Evolutionary conservation across 2,113 vertebrate species (phyloP).

Genomic region (Meleagris gallopavo): DNA sequence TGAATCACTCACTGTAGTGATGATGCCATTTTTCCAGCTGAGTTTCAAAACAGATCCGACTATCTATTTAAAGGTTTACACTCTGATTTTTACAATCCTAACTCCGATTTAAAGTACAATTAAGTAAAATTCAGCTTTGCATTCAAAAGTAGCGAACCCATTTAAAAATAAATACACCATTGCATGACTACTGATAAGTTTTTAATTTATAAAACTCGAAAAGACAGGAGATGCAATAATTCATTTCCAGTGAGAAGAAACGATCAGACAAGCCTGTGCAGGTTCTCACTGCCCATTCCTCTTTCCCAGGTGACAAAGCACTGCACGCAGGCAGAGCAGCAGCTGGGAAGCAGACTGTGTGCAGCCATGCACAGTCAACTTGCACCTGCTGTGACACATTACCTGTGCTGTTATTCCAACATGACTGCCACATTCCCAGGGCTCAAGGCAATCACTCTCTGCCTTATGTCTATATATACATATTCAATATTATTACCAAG

Average conservation of each 20-base stretch:
- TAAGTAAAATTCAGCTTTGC: neutral
- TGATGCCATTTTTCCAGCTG: constrained; percentile 32
- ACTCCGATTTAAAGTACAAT: neutral
- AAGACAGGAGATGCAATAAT: neutral
- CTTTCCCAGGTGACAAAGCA: neutral
- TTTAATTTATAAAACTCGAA: neutral
- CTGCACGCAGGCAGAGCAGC: neutral
- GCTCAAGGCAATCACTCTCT: neutral
- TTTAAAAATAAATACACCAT: neutral
- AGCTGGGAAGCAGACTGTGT: constrained; percentile 11
- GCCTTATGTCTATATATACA: neutral
- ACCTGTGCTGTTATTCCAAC: neutral
- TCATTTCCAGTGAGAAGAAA: neutral
- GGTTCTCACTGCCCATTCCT: neutral
- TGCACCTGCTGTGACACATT: neutral
- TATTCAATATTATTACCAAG: constrained; percentile 10
- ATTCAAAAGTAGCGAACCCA: neutral
- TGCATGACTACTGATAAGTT: neutral
- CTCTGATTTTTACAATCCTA: neutral
- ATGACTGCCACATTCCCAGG: neutral
- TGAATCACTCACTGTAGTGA: constrained; percentile 42
- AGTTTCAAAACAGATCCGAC: constrained; percentile 44
- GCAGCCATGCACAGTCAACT: neutral
- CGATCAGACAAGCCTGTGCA: neutral
- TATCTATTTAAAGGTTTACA: constrained; percentile 9